Conservation (phyloP, 2,797 vertebrate genomes). For the Trachops cirrhosus region DNA sequence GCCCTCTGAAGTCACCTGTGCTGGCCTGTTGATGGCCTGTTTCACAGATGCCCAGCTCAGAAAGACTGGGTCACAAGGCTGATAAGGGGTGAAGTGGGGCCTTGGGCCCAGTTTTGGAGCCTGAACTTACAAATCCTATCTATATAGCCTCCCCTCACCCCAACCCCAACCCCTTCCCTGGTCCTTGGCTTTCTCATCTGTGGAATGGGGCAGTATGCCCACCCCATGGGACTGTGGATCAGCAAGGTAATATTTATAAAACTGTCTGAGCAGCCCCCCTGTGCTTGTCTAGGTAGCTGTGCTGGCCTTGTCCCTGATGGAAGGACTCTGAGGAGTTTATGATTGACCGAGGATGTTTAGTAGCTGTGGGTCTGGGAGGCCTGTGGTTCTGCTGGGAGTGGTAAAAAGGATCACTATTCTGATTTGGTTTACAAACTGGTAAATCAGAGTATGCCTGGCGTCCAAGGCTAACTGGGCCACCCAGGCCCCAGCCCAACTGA, state of each 20-base stretch:
- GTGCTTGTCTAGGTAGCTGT: accelerated
- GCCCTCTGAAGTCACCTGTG: too few relatives aligned
- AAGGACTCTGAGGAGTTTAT: neutral
- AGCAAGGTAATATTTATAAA: neutral
- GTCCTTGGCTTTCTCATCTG: neutral
- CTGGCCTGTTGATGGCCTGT: neutral
- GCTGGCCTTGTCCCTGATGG: neutral
- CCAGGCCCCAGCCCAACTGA: neutral
- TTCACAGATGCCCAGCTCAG: neutral
- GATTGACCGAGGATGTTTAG: accelerated
- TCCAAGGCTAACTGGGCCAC: too few relatives aligned
- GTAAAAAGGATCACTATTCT: neutral
- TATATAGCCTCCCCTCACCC: neutral
- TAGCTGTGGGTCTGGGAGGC: too few relatives aligned
- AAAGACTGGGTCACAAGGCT: neutral
- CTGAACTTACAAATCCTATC: neutral
- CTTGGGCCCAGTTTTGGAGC: neutral
- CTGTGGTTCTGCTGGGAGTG: neutral
- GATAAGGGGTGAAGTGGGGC: neutral
- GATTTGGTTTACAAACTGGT: neutral
- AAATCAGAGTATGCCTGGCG: neutral
- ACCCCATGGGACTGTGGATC: neutral
- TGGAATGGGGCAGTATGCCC: neutral
- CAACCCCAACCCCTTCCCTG: neutral
- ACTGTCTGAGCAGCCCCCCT: neutral